Percentiles rank a stretch among this genome's conserved stretches.
These are phyloP conservation scores for Excalfactoria chinensis DNA, from an alignment of 2,113 vertebrate species.

Conservation along the genomic window DNA sequence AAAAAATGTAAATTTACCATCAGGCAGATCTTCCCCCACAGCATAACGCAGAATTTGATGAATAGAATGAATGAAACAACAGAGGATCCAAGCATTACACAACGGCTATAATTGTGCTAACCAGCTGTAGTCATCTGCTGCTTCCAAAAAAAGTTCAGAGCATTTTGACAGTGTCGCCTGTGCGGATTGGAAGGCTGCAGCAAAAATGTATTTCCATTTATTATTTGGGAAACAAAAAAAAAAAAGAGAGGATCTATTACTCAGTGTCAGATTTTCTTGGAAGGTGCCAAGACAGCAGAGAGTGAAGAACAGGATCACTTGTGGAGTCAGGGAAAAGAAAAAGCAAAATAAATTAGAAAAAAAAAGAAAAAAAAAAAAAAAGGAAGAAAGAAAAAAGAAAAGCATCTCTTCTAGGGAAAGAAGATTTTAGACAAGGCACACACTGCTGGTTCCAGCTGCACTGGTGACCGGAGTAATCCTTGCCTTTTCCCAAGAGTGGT, in stretches of 20 bases:
- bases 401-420: background rate
- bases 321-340: background rate
- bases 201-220: slow-evolving; percentile 58
- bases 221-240: background rate
- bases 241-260: slow-evolving; percentile 3
- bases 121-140: slow-evolving; percentile 75
- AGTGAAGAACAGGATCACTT: background rate
- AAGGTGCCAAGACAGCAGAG: slow-evolving; percentile 26
- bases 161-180: slow-evolving; percentile 31
- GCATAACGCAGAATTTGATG: slow-evolving; percentile 32
- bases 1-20: slow-evolving; percentile 64
- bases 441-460: background rate
- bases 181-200: slow-evolving; percentile 29
- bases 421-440: background rate
- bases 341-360: background rate
- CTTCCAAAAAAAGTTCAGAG: slow-evolving; percentile 72
- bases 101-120: slow-evolving; percentile 67
- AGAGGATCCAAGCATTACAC: slow-evolving; percentile 50
- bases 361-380: no score
- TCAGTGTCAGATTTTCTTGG: slow-evolving; percentile 51
- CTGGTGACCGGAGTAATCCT: background rate
- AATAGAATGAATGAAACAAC: slow-evolving; percentile 60
- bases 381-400: background rate
- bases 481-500: background rate
- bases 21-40: slow-evolving; percentile 27